Base-by-base conservation (phyloP, 2,888 invertebrate genomes). In the Zaprionus lineosus region DNA sequence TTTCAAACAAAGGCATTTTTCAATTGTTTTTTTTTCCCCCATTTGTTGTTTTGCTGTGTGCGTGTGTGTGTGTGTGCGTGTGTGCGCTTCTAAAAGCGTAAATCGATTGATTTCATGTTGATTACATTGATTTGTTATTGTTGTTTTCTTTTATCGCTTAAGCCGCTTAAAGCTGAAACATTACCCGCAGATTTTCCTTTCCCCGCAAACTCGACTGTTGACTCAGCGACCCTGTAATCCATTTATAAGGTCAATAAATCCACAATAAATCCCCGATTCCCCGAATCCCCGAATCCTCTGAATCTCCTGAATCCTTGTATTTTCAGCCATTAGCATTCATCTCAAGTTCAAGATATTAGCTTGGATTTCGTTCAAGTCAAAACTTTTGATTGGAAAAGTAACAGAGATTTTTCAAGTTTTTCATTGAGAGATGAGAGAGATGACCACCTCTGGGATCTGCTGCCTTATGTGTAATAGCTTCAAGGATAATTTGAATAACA, bases 1-100 rank as follows among this genome's bases (percentile, higher is more conserved):
- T 66, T 65, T 36, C 61, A 47, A 66, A 75, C 84, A 85, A 85
- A 85, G 84, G 85, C 83, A 85, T 85, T 81, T 79, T 79, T 74
- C 79, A 84, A 84, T 83, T 85, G 78, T 74, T 58, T 40, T 69
- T 68, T 58, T 58, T 34, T 31, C 29, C 44, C 28, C 14, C 15
- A 24, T 28, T 26, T 61, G 56, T 58, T 12, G 5, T 8, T 12
- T 21, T 24, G 15, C 24, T 24, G 15, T 39, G 5, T 34, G 16
- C 12, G 26, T 19, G 21, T 14, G 12, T 16, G 8, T 9, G 15
- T 48, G 44, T 18, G 33, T 14, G 33, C 9, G 34, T 21, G 15
- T 29, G 46, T 36, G 29, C 9, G 34, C 16, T 24, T 28, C 28
- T 31, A 50, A 33, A 29, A 21, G 31, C 44, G 57, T 52, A 52